These are phyloP conservation scores for Cybosia mesomella DNA, from an alignment of 2,888 invertebrate genomes.

Conservation along the genomic window DNA sequence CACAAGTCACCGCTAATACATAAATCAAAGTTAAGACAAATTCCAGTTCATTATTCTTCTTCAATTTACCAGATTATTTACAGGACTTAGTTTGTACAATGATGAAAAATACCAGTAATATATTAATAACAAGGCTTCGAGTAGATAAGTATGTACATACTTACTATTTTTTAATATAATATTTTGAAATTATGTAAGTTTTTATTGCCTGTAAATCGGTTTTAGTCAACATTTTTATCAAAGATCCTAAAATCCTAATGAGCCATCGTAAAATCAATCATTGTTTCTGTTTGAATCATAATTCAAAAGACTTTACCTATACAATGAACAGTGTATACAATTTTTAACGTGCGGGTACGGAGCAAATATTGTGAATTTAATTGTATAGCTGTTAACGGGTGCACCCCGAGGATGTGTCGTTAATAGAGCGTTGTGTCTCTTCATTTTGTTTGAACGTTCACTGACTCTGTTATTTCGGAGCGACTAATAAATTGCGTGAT, in stretches of 20 bases:
- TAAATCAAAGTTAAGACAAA: conserved; percentile 73
- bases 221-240: conserved; percentile 46
- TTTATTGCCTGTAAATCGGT: background rate
- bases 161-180: background rate
- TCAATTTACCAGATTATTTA: conserved; percentile 39
- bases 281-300: conserved; percentile 55
- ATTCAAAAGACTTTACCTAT: conserved; percentile 45
- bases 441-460: conserved; percentile 85
- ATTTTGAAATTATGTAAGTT: background rate
- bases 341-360: conserved; percentile 50
- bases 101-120: background rate
- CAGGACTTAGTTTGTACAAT: background rate
- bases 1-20: conserved; percentile 62
- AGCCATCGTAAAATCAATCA: conserved; percentile 48
- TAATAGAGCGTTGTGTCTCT: conserved; percentile 84
- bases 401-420: conserved; percentile 78
- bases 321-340: conserved; percentile 32
- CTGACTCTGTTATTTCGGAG: conserved; percentile 86
- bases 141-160: conserved; percentile 6
- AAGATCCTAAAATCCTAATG: conserved; percentile 44
- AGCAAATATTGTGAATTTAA: conserved; percentile 71
- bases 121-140: background rate
- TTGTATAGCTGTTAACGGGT: conserved; percentile 73
- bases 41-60: conserved; percentile 69
- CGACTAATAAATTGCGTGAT: conserved; percentile 86